These are phyloP conservation scores for Galemys pyrenaicus DNA, from an alignment of 2,113 vertebrate species.

Conservation along the genomic window DNA sequence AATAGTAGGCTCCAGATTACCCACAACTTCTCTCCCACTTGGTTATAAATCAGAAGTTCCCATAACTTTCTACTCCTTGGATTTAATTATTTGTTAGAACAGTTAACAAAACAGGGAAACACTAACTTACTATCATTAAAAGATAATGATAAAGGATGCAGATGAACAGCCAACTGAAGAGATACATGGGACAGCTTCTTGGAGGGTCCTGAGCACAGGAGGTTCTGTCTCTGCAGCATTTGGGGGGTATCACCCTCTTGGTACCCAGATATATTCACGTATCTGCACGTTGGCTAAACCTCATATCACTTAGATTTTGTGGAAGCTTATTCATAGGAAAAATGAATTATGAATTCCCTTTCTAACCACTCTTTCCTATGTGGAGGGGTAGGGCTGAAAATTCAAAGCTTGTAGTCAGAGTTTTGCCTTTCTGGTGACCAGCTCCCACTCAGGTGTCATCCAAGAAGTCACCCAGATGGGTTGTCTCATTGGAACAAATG, in stretches of 20 bases:
- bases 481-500: background rate
- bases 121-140: background rate
- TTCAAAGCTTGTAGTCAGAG: background rate
- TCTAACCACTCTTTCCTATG: background rate
- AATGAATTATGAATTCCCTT: background rate
- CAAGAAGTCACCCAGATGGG: background rate
- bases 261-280: background rate
- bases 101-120: background rate
- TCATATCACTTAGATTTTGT: background rate
- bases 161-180: background rate
- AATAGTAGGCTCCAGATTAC: background rate
- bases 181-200: too few relatives aligned
- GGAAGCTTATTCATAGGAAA: background rate
- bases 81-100: background rate
- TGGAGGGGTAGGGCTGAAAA: background rate
- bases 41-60: background rate
- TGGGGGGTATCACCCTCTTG: background rate
- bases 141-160: background rate
- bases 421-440: background rate
- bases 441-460: background rate
- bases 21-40: background rate
- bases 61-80: background rate
- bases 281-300: background rate
- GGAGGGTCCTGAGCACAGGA: background rate
- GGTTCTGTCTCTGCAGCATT: background rate